These are phyloP conservation scores for Odobenus rosmarus DNA, from an alignment of 2,113 vertebrate genomes.

Conservation along the genomic window DNA sequence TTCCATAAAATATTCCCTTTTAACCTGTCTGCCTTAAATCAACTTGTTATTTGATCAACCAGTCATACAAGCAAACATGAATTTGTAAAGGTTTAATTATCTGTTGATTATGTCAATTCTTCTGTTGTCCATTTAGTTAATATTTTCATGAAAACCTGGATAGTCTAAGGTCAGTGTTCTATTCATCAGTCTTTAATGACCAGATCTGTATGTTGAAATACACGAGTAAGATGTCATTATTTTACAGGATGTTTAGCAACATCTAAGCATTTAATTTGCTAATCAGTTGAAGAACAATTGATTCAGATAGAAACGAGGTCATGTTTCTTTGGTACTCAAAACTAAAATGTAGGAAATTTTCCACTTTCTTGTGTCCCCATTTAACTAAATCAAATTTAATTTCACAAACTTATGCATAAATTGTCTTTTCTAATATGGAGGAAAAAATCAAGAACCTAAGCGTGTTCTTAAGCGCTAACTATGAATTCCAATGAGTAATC, in stretches of 20 bases:
- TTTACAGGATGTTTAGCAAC: not conserved
- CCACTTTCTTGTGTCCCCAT: not conserved
- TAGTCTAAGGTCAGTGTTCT: not conserved
- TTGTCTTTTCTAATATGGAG: not conserved
- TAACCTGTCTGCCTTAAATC: not conserved
- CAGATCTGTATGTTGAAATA: constrained; percentile 16
- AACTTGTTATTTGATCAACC: not conserved
- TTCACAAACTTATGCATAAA: not conserved
- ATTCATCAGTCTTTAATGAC: constrained; percentile 29
- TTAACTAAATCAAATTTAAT: constrained; percentile 28
- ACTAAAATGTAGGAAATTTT: not conserved
- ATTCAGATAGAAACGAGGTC: constrained; percentile 2
- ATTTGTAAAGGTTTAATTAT: not conserved
- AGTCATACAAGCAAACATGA: not conserved
- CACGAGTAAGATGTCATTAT: not conserved
- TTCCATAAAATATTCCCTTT: not conserved
- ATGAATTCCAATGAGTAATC: not conserved
- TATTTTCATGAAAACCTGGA: not conserved
- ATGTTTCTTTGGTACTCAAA: constrained; percentile 39
- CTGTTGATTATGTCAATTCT: not conserved
- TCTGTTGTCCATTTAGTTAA: not conserved
- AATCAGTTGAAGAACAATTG: constrained; percentile 39
- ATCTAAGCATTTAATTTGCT: not conserved
- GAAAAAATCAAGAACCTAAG: not conserved
- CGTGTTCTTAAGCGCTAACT: constrained; percentile 12